Conservation (phyloP, 1,140 invertebrate species). For the Zaprionus ornatus region DNA sequence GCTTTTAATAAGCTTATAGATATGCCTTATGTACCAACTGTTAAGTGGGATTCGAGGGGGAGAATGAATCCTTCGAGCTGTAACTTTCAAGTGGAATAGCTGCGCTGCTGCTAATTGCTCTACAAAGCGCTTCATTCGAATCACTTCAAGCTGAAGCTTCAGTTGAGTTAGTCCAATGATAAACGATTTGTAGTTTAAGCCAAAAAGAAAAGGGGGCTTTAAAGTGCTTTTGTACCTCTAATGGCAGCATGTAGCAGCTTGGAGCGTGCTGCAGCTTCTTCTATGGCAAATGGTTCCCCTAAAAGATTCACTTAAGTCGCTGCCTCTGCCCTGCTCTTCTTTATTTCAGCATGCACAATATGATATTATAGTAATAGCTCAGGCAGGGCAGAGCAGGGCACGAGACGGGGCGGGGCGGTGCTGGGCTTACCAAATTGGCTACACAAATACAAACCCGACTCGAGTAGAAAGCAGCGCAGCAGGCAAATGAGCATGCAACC, state of each 20-base stretch:
- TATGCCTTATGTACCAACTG: too few species aligned
- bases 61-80: too few species aligned
- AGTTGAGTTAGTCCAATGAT: background rate
- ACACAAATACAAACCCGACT: conserved; percentile 30
- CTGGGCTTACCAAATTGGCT: conserved; percentile 16
- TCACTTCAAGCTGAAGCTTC: background rate
- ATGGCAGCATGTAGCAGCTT: background rate
- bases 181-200: background rate
- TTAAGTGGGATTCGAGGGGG: too few species aligned
- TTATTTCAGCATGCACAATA: background rate
- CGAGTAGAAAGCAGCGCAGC: conserved; percentile 8
- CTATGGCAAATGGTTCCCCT: background rate
- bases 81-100: background rate
- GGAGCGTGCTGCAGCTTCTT: background rate
- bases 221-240: background rate
- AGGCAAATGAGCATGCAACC: conserved; percentile 38
- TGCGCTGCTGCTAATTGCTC: background rate
- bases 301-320: conserved; percentile 1
- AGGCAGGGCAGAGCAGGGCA: background rate
- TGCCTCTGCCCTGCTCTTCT: background rate
- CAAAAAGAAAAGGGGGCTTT: background rate
- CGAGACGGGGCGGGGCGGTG: background rate
- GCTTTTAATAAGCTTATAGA: too few species aligned
- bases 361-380: background rate
- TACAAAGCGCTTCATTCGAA: background rate